Percentiles rank a stretch among this genome's conserved stretches.
phyloP scores from a whole-genome alignment of 2,888 invertebrate species.

The Chesias legatella region DNA sequence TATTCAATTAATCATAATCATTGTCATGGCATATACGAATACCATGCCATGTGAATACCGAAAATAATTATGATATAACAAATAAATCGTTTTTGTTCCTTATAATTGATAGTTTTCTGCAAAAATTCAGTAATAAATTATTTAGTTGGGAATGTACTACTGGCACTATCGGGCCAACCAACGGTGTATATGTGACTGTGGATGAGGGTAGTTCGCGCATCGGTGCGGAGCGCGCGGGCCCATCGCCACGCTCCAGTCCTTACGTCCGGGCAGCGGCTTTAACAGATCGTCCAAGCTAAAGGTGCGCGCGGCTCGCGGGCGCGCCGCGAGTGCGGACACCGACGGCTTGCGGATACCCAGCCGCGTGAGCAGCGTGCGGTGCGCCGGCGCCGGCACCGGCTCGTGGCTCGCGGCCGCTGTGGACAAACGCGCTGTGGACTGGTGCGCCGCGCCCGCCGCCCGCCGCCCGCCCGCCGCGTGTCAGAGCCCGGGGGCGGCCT shows the following conservation, averaged over 20 bases:
- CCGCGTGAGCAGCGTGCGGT: constrained; percentile 88
- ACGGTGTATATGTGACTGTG: not conserved
- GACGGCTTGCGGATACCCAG: constrained; percentile 94
- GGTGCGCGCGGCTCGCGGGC: constrained; percentile 87
- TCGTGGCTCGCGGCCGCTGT: constrained; percentile 62
- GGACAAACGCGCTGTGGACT: constrained; percentile 68
- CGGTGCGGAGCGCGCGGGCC: constrained; percentile 61
- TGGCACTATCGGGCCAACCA: not conserved
- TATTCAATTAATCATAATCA: no score
- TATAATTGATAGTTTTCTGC: no score
- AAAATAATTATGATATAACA: no score
- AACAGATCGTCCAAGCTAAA: constrained; percentile 94
- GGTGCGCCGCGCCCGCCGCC: constrained; percentile 28
- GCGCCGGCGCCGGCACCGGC: constrained; percentile 55
- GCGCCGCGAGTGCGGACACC: constrained; percentile 89
- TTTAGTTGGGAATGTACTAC: no score
- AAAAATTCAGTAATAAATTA: no score
- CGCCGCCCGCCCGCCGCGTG: constrained; percentile 31
- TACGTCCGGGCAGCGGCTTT: constrained; percentile 91
- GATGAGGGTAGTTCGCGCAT: constrained; percentile 17
- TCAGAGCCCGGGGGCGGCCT: constrained; percentile 28
- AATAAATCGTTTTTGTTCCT: no score
- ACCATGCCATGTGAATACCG: no score
- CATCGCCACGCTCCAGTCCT: constrained; percentile 79
- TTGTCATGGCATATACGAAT: no score